Conservation (phyloP, 2,797 vertebrate species). For the Darevskia mixta region DNA sequence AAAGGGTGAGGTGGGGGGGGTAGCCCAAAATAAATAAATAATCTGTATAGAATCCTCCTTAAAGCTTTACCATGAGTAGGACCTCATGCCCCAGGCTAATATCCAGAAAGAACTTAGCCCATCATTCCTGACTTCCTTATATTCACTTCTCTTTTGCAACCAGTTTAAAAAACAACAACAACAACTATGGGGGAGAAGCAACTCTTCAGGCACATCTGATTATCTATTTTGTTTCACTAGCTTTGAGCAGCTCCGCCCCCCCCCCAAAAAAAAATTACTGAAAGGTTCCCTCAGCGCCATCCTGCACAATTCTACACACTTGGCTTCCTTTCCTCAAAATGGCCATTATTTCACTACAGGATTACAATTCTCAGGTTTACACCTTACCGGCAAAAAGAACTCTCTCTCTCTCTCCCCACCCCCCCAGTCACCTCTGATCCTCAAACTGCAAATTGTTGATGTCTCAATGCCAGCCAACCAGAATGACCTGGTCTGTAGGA, state of each 20-base stretch:
- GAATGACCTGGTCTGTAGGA: background rate
- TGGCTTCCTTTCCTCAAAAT: conserved; percentile 2
- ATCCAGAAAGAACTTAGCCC: background rate
- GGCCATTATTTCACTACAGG: background rate
- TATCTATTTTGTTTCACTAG: background rate
- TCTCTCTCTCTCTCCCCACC: background rate
- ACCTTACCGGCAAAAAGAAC: background rate
- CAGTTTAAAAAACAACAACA: no score
- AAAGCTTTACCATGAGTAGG: conserved; percentile 68
- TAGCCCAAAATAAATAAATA: conserved; percentile 70
- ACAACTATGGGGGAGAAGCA: no score
- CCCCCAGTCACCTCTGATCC: no score
- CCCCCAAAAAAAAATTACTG: background rate
- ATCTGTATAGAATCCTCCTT: conserved; percentile 70
- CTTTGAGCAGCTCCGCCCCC: background rate
- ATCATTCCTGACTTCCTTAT: background rate
- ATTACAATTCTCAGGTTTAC: conserved; percentile 4
- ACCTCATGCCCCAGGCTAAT: conserved; percentile 29
- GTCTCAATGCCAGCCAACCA: background rate
- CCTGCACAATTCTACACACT: background rate
- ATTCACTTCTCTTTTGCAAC: background rate
- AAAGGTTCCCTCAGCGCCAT: background rate
- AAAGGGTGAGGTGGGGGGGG: conserved; percentile 25
- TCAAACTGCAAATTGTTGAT: background rate
- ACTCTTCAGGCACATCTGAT: background rate